Conservation (phyloP, 1,140 invertebrate species). For the Aethina tumida region DNA sequence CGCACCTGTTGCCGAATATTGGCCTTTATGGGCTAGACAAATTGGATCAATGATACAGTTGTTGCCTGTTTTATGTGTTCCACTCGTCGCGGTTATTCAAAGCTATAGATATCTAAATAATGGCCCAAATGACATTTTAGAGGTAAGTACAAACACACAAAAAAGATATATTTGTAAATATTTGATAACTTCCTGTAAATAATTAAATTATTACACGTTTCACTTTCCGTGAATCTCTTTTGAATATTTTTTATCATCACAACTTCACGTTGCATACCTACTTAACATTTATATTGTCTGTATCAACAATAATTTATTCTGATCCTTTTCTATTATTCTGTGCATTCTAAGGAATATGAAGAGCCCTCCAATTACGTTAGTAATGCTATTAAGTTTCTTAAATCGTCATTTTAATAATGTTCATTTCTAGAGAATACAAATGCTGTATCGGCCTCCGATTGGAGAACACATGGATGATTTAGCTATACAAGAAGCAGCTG, state of each 20-base stretch:
- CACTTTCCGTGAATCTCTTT: no score
- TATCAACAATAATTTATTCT: not conserved
- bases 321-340: conserved; percentile 6
- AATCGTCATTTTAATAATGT: conserved; percentile 3
- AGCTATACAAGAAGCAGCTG: conserved; percentile 26
- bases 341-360: conserved; percentile 21
- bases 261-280: not conserved
- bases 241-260: no score
- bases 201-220: no score
- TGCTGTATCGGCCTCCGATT: conserved; percentile 58
- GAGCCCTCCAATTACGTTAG: conserved; percentile 24
- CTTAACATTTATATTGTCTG: not conserved
- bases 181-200: no score
- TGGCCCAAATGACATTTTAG: conserved; percentile 76
- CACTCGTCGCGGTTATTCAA: conserved; percentile 67
- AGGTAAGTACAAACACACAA: conserved; percentile 48
- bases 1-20: conserved; percentile 46
- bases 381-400: conserved; percentile 12
- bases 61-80: conserved; percentile 63
- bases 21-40: conserved; percentile 67
- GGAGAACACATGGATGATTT: conserved; percentile 37
- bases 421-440: conserved; percentile 56
- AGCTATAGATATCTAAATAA: conserved; percentile 71
- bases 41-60: conserved; percentile 68
- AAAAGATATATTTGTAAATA: not conserved